Conservation (phyloP, 1,140 invertebrate species). For the Marisa cornuarietis region DNA sequence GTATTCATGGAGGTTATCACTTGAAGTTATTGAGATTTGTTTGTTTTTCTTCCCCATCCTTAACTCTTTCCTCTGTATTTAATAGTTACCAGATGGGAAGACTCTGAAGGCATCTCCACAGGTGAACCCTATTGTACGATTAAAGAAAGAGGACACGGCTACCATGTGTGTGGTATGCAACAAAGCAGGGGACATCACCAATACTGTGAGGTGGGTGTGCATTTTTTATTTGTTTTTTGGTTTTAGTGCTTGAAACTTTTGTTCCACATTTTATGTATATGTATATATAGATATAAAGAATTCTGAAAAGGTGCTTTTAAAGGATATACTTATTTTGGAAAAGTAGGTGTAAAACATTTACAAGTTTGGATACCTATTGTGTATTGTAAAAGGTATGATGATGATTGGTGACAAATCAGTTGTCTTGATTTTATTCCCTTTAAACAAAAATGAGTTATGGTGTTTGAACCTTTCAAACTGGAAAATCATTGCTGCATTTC, state of each 20-base stretch:
- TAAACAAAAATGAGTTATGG: background rate
- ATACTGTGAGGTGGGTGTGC: slow-evolving; percentile 46
- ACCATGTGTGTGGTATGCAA: slow-evolving; percentile 52
- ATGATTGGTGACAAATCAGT: too few species aligned
- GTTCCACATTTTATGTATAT: too few species aligned
- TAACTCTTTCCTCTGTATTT: background rate
- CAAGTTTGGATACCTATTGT: too few species aligned
- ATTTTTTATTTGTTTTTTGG: too few species aligned
- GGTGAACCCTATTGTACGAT: background rate
- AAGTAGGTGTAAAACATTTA: too few species aligned
- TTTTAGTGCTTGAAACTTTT: background rate
- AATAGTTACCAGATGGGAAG: background rate
- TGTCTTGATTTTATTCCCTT: background rate
- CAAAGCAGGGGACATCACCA: slow-evolving; percentile 35
- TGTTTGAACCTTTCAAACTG: background rate
- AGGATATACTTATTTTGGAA: too few species aligned
- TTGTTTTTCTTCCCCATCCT: too few species aligned
- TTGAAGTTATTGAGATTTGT: too few species aligned
- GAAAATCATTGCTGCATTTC: background rate
- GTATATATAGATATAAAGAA: too few species aligned
- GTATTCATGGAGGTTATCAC: too few species aligned
- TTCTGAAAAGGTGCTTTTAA: too few species aligned
- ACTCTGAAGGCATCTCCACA: background rate
- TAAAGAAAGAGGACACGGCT: slow-evolving; percentile 23
- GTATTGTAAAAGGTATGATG: too few species aligned